Base-by-base conservation (phyloP, 2,113 vertebrate genomes). In the Narcine bancroftii region DNA sequence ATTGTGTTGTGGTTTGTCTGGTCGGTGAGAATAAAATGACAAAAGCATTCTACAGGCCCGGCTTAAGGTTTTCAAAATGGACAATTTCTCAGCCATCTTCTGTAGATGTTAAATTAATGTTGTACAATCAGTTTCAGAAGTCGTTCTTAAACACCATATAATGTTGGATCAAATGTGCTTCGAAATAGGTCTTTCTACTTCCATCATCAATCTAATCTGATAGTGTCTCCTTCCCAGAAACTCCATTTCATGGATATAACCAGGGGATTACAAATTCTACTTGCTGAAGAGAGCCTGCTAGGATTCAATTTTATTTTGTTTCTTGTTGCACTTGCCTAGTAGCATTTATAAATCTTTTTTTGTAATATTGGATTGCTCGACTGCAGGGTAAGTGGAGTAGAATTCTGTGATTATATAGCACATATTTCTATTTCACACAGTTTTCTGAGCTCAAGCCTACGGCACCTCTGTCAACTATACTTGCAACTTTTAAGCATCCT, bases 331-430 rank as follows among this genome's bases (percentile, higher is more conserved):
- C 6, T 15, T 1, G 53, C 33, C 81, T 36, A 87, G 81, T 29
- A 87, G 81, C 81, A 60, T 87, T 87, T 87, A 87, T 85, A 85
- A 85, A 85, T 85, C 79, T 87, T 87, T 87, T 87, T 87, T 83
- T 87, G 53, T 87, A 87, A 87, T 63, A 87, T 87, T 36, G 53
- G 33, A 87, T 87, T 87, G 53, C 19, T 21, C 17, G 53, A 60
- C 81, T 87, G 53, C 81, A 87, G 81, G n/a, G 81, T 60, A 87
- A 87, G 36, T 63, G n/a, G 53, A 87, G 5, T 17, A 60, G 13
- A 60, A 63, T 87, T 87, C n/a, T n/a, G 60, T 87, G 36, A 87
- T 87, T 87, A 56, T 36, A 87, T 60, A 60, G 81, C 53, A 36
- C n/a, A 36, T 36, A 63, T 53, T 87, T 17, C 15, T 60, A 36